Base-by-base conservation (phyloP, 2,888 invertebrate species). In the Nemotelus nigrinus region DNA sequence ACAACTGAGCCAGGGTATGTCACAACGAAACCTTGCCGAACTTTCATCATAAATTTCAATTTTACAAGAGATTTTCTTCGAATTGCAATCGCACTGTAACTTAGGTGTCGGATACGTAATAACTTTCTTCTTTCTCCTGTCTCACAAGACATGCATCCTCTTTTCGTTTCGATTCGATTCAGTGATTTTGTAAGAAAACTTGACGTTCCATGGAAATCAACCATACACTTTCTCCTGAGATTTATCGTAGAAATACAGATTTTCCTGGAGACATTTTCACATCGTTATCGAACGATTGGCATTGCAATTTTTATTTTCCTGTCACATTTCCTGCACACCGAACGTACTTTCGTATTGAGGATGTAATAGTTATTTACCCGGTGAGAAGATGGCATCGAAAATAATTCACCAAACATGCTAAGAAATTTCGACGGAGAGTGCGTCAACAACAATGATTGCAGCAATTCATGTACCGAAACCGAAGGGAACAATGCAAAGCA, bases 41-140 rank as follows among this genome's bases (percentile, higher is more conserved):
- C 60, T 74, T 74, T 74, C 60, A 39, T 76, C 53, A 41, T 77
- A 58, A 77, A 77, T 77, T 68, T 77, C 58, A 67, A 58, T 77
- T 75, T 77, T 67, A 77, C 68, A 58, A 77, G 68, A 55, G 41
- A 50, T 10, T 72, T 72, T 72, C 58, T 41, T 48, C 67, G 10
- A 58, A 25, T 8, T n/a, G 58, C 8, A 8, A 41, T 4, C 39
- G 41, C 8, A 43, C 8, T 41, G 25, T 43, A 41, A 70, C 5
- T 70, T 55, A 70, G 67, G 47, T 43, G 41, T 58, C 5, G 3
- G 39, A 64, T 25, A 25, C 25, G 25, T 25, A 75, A 58, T 63
- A 48, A 10, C 75, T 75, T 75, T 64, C 64, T 60, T 7, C 48
- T 3, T 45, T 41, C 57, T 53, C 57, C 10, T 55, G 55, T 53